Evolutionary conservation across 1,140 invertebrate genomes (phyloP), one percentile per base, ranked within the genome.

Genomic region (Diorhabda sublineata): DNA sequence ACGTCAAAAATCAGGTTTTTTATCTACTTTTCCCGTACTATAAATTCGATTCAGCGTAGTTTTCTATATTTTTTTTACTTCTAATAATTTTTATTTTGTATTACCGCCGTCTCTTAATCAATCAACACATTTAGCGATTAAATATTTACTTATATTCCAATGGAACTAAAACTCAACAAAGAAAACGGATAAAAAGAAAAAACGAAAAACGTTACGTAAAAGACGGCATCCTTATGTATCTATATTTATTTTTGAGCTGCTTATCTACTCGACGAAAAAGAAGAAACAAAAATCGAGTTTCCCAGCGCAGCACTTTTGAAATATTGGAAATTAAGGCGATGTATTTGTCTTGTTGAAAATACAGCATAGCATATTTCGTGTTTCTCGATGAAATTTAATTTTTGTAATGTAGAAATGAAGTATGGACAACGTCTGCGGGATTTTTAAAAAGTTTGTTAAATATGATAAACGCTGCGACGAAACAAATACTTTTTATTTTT

Each of bases 291-390:
- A 8, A 42, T 7, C 52, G 43, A n/a, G 44, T 56, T 45, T 52
- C 63, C 8, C 47, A 45, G 41, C 44, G 42, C 52, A 44, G 26
- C 63, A 52, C 43, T 56, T 56, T 56, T 64, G 63, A 64, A 64
- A 64, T 64, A 64, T 64, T 64, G 63, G 63, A 64, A 64, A 64
- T 64, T 64, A 64, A 64, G 63, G 44, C 63, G 63, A 64, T 64
- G 56, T 45, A 63, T 64, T 64, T 56, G 63, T 64, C 63, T 64
- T 26, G 45, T 41, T 8, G 45, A 64, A 64, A 64, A 11, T 45
- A 26, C 63, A 41, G 6, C 26, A 26, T 45, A 64, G 41, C 63
- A 57, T 64, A 62, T 64, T 64, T 52, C 63, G 45, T 56, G 52
- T 64, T 64, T 64, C 63, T 52, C 63, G 4, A 57, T 52, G 45